Percentiles rank a stretch among this genome's conserved stretches.
These are phyloP conservation scores for Pogonocherus hispidulus DNA, from an alignment of 2,888 invertebrate genomes.

Conservation along the genomic window DNA sequence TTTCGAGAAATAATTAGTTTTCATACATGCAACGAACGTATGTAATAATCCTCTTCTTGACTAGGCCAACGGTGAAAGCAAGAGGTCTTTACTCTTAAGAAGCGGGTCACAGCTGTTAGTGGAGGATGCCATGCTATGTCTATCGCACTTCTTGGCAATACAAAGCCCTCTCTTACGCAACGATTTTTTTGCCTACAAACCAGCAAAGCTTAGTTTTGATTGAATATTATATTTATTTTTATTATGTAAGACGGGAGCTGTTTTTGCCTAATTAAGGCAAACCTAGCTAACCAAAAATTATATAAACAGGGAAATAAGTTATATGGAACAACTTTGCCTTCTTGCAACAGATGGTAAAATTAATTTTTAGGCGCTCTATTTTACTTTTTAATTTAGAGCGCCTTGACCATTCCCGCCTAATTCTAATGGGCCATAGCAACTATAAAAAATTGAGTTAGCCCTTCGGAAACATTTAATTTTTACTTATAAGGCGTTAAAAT, in stretches of 20 bases:
- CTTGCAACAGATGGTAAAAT: too few species aligned
- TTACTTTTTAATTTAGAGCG: too few species aligned
- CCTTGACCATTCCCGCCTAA: too few species aligned
- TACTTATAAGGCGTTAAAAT: too few species aligned
- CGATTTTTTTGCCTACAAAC: not conserved
- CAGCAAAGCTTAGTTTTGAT: slow-evolving; percentile 6
- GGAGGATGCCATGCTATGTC: slow-evolving; percentile 18
- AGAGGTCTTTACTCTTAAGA: slow-evolving; percentile 62
- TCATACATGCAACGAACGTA: slow-evolving; percentile 23
- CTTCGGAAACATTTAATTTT: too few species aligned
- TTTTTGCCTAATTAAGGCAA: slow-evolving; percentile 10
- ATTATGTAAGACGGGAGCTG: not conserved
- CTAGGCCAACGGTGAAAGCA: slow-evolving; percentile 64
- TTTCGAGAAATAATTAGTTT: slow-evolving; percentile 28
- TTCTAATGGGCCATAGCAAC: too few species aligned
- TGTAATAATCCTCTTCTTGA: slow-evolving; percentile 48
- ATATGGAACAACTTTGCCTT: too few species aligned
- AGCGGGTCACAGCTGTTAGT: slow-evolving; percentile 57
- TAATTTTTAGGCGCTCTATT: too few species aligned
- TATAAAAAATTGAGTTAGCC: too few species aligned
- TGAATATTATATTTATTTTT: not conserved
- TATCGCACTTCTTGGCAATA: slow-evolving; percentile 23
- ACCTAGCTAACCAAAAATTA: not conserved
- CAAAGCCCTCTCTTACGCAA: slow-evolving; percentile 7
- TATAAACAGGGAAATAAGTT: too few species aligned